phyloP scores from a whole-genome alignment of 2,113 vertebrate species.

The Rhineura floridana region DNA sequence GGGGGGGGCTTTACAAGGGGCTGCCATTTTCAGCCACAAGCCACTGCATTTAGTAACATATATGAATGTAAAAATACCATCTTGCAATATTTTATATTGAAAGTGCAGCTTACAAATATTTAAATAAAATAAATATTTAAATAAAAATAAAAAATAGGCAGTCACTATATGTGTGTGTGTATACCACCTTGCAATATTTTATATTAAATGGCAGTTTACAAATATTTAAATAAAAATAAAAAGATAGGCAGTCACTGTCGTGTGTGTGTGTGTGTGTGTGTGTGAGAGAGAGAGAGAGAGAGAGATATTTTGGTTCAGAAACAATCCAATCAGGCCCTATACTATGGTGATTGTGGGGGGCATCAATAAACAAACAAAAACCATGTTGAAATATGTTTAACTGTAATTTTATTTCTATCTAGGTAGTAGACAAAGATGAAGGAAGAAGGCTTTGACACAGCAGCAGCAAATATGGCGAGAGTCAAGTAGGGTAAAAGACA shows the following conservation, averaged over 20 bases:
- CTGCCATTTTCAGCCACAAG: not conserved
- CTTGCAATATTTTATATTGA: no score
- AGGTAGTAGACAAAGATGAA: not conserved
- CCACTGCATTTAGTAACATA: not conserved
- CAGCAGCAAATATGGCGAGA: not conserved
- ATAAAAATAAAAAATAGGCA: not conserved
- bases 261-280: no score
- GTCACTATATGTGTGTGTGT: no score
- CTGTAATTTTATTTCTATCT: not conserved
- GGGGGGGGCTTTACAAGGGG: not conserved
- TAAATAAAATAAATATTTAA: no score
- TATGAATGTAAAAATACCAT: not conserved
- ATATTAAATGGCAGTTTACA: no score
- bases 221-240: no score
- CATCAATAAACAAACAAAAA: not conserved
- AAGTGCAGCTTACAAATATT: no score
- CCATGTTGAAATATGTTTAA: not conserved
- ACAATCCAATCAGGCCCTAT: not conserved
- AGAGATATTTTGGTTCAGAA: not conserved
- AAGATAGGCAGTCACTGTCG: no score
- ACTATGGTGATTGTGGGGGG: not conserved
- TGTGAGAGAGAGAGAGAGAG: no score
- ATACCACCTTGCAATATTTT: no score
- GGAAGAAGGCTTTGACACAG: not conserved
- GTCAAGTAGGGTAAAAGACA: not conserved